phyloP scores from a whole-genome alignment of 2,888 invertebrate species.

The Leptopilina syphax region DNA sequence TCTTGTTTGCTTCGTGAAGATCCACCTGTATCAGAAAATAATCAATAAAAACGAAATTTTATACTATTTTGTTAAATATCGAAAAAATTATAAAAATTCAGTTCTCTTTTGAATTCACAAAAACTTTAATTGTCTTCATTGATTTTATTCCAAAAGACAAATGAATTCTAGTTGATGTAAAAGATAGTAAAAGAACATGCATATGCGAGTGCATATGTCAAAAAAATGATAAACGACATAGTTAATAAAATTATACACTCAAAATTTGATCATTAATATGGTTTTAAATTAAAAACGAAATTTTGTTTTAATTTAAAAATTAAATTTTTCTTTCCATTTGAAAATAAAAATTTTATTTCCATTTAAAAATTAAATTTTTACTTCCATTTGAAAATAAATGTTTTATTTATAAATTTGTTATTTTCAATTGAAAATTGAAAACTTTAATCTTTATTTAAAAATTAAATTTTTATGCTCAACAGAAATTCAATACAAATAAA shows the following conservation, averaged over 20 bases:
- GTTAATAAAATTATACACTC: not conserved
- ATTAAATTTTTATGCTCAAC: too few relatives aligned
- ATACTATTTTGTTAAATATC: not conserved
- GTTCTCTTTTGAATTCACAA: not conserved
- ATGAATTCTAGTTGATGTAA: not conserved
- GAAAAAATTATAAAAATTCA: not conserved
- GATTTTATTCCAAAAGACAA: not conserved
- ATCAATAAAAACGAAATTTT: not conserved
- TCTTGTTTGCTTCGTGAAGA: slow-evolving; percentile 90
- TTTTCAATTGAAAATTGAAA: too few relatives aligned
- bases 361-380: too few relatives aligned
- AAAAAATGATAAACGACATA: not conserved
- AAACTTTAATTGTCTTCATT: not conserved
- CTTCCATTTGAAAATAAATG: too few relatives aligned
- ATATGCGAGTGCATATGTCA: slow-evolving; percentile 4
- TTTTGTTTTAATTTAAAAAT: too few relatives aligned
- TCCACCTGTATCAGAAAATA: slow-evolving; percentile 82
- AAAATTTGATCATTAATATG: not conserved
- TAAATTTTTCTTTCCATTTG: not conserved
- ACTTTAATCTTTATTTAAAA: too few relatives aligned
- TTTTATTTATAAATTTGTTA: too few relatives aligned
- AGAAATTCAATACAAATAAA: too few relatives aligned
- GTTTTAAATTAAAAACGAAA: too few relatives aligned
- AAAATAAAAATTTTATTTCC: not conserved
- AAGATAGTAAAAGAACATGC: slow-evolving; percentile 10